Percentiles rank a stretch among this genome's conserved stretches.
phyloP scores from a whole-genome alignment of 2,888 invertebrate species.

The Protophormia terraenovae region DNA sequence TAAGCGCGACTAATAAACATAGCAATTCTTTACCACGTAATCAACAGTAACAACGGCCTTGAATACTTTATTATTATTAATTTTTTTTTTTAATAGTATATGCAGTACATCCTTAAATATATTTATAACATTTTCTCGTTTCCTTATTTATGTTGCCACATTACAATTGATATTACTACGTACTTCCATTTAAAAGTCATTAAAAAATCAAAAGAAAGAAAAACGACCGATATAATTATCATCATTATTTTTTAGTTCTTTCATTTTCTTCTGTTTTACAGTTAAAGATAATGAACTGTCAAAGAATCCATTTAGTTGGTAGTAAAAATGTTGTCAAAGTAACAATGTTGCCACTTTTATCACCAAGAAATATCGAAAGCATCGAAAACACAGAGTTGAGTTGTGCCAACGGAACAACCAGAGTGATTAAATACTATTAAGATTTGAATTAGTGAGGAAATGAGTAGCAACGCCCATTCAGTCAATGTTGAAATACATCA shows the following conservation, averaged over 20 bases:
- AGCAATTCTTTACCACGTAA: neutral
- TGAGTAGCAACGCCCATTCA: constrained; percentile 53
- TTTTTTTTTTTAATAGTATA: neutral
- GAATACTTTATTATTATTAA: no score
- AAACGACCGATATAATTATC: constrained; percentile 4
- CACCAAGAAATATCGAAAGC: constrained; percentile 38
- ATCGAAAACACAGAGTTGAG: neutral
- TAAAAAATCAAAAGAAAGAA: neutral
- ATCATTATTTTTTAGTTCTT: constrained; percentile 14
- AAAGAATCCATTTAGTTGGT: constrained; percentile 70
- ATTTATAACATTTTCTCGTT: neutral
- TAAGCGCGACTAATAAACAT: neutral
- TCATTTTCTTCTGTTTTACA: neutral
- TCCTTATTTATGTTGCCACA: neutral
- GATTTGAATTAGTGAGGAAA: constrained; percentile 53
- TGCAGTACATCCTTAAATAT: neutral
- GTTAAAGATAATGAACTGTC: constrained; percentile 71
- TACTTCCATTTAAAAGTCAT: constrained; percentile 14
- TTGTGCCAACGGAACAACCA: neutral
- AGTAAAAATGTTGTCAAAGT: constrained; percentile 68
- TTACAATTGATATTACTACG: constrained; percentile 3
- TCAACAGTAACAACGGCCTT: constrained; percentile 24
- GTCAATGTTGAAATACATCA: constrained; percentile 39
- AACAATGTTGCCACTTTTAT: constrained; percentile 60
- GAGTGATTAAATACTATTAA: constrained; percentile 39